Conservation (phyloP, 2,888 invertebrate species). For the Mythimna lalbum region DNA sequence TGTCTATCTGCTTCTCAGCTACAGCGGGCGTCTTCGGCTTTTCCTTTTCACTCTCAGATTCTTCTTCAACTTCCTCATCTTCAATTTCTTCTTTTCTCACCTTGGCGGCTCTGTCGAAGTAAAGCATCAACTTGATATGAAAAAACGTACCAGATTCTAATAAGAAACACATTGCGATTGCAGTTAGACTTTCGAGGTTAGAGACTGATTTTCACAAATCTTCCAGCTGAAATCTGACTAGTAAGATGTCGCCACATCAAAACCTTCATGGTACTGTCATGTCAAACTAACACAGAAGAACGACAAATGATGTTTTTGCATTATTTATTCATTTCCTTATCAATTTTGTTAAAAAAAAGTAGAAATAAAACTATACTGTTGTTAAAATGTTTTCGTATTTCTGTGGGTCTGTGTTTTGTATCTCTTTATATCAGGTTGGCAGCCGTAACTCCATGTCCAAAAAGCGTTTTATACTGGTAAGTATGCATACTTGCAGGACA, state of each 20-base stretch:
- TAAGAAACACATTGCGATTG: not conserved
- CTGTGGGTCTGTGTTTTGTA: not conserved
- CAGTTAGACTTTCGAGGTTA: too few relatives aligned
- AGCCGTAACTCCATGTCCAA: too few relatives aligned
- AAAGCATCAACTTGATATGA: not conserved
- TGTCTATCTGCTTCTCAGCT: slow-evolving; percentile 45
- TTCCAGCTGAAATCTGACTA: not conserved
- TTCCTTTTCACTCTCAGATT: slow-evolving; percentile 49
- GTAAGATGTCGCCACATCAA: not conserved
- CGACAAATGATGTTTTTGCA: not conserved
- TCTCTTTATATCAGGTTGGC: too few relatives aligned
- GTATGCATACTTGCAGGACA: too few relatives aligned
- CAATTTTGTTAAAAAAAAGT: not conserved
- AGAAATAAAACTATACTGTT: not conserved
- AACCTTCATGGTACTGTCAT: not conserved
- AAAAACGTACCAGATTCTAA: not conserved
- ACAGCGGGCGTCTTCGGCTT: slow-evolving; percentile 45
- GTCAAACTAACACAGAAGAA: too few relatives aligned
- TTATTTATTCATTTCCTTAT: not conserved
- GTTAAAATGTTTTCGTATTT: not conserved
- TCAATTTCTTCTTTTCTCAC: slow-evolving; percentile 72
- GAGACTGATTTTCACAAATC: not conserved
- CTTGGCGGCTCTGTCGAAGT: slow-evolving; percentile 74
- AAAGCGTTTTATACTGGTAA: too few relatives aligned
- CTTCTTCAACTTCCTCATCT: slow-evolving; percentile 63